A percentile compares a stretch with the other conserved stretches of the same genome.
These are phyloP conservation scores for Adoxophyes honmai DNA, from an alignment of 1,140 invertebrate genomes.

Conservation along the genomic window DNA sequence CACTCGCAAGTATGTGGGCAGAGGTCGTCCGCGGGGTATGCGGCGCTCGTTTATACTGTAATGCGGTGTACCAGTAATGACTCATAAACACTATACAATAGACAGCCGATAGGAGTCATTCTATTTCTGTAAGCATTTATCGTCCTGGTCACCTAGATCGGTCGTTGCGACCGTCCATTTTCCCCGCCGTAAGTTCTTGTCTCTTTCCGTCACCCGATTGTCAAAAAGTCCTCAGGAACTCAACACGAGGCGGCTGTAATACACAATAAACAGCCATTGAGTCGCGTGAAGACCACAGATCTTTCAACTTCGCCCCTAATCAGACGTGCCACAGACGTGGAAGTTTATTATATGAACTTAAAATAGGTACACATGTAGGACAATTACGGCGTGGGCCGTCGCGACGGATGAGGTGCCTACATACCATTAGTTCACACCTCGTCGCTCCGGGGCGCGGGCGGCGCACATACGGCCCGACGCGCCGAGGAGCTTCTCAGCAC, in stretches of 20 bases:
- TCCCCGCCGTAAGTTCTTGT: no score
- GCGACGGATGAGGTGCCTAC: slow-evolving; percentile 44
- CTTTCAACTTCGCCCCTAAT: slow-evolving; percentile 48
- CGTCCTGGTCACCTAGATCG: no score
- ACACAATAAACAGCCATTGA: slow-evolving; percentile 33
- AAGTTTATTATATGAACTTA: slow-evolving; percentile 54
- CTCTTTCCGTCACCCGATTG: background rate
- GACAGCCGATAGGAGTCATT: no score
- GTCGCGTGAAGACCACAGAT: slow-evolving; percentile 35
- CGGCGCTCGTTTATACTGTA: background rate
- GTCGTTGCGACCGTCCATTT: no score
- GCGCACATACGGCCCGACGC: slow-evolving; percentile 17
- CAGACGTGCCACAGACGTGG: slow-evolving; percentile 37
- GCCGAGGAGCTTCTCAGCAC: background rate
- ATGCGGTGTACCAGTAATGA: no score
- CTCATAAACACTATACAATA: no score
- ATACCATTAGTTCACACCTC: slow-evolving; percentile 55
- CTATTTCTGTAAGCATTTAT: no score
- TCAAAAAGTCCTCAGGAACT: slow-evolving; percentile 23
- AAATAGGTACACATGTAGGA: slow-evolving; percentile 61
- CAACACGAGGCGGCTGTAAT: slow-evolving; percentile 26
- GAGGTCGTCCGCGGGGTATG: slow-evolving; percentile 9
- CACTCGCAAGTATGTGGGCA: slow-evolving; percentile 7
- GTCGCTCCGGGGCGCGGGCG: slow-evolving; percentile 23
- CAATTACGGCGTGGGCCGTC: slow-evolving; percentile 50